A percentile compares a stretch with the other conserved stretches of the same genome.
Conservation (phyloP, 2,113 vertebrate species). For the Periophthalmus modestus region DNA sequence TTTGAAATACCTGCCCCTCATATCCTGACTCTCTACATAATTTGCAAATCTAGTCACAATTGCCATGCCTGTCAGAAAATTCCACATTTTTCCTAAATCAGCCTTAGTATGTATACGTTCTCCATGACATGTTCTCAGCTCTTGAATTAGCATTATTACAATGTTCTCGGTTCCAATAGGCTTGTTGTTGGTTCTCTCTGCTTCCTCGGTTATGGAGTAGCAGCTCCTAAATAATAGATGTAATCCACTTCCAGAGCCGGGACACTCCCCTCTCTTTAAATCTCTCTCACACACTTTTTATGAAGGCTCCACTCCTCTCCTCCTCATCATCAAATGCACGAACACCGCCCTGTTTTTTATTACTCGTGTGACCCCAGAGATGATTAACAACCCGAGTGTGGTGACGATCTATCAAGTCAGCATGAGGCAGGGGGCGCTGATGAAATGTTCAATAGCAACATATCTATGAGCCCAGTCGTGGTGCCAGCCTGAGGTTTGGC, state of each 20-base stretch:
- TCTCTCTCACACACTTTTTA: slow-evolving; percentile 50
- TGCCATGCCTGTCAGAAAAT: no score
- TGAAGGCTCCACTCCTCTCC: slow-evolving; percentile 41
- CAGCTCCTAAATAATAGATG: slow-evolving; percentile 71
- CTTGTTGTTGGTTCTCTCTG: slow-evolving; percentile 19
- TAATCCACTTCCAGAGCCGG: slow-evolving; percentile 49
- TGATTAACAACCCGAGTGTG: slow-evolving; percentile 53
- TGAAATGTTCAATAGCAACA: slow-evolving; percentile 74
- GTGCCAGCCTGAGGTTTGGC: slow-evolving; percentile 52
- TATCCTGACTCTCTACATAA: no score
- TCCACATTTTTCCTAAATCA: no score
- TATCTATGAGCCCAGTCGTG: slow-evolving; percentile 33
- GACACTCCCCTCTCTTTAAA: slow-evolving; percentile 55
- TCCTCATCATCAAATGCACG: slow-evolving; percentile 45
- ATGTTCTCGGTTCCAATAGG: not conserved
- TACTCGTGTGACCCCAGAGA: slow-evolving; percentile 43
- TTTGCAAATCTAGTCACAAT: no score
- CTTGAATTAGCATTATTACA: not conserved
- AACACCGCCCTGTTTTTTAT: slow-evolving; percentile 46
- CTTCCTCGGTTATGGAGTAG: slow-evolving; percentile 29
- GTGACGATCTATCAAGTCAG: slow-evolving; percentile 58
- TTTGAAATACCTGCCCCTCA: no score
- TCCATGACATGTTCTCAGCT: not conserved
- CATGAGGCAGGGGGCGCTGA: slow-evolving; percentile 49
- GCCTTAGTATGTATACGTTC: not conserved